Base-by-base conservation (phyloP, 2,113 vertebrate genomes). In the Saimiri boliviensis region DNA sequence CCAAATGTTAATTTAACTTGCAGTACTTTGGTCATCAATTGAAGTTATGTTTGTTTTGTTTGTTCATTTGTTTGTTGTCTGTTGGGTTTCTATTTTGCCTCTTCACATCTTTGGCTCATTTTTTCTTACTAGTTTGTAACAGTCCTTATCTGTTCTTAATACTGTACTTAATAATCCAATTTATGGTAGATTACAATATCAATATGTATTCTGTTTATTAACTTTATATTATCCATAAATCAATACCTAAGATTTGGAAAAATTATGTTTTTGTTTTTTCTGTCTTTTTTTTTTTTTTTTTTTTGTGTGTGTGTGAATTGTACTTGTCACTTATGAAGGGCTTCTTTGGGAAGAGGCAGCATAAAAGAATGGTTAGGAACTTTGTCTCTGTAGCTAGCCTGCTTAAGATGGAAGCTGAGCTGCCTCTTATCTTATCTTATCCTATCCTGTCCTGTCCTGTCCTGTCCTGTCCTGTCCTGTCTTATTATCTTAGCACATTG, bases 321-420 rank as follows among this genome's bases (percentile, higher is more conserved):
- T 76, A 19, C 11, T 89, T 95, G 94, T 66, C 20, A 63, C 91
- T 88, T 77, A 25, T 85, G 58, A 93, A 89, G 73, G 45, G 23
- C 6, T 56, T 86, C 52, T 77, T 71, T 30, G 49, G 4, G 37
- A 20, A 79, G 16, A 88, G 32, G 35, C 17, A 88, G 25, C 42
- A 42, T 14, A 32, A 19, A 23, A 81, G 3, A 70, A 52, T 66
- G 37, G 8, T 32, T 60, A 32, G 35, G 35, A 87, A 7, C 19
- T 63, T 56, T 42, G 4, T 56, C 37, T 95, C 74, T 76, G 42
- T 5, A 95, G n/a, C 14, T 20, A 49, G 14, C 12, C 3, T 49
- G n/a, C 49, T 27, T 70, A 35, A 56, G 89, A 56, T 5, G 17
- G 47, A 83, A 45, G 20, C 4, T 68, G 19, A 77, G 13, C 27